Evolutionary conservation across 1,140 invertebrate genomes (phyloP).

Genomic region (Halictus rubicundus): DNA sequence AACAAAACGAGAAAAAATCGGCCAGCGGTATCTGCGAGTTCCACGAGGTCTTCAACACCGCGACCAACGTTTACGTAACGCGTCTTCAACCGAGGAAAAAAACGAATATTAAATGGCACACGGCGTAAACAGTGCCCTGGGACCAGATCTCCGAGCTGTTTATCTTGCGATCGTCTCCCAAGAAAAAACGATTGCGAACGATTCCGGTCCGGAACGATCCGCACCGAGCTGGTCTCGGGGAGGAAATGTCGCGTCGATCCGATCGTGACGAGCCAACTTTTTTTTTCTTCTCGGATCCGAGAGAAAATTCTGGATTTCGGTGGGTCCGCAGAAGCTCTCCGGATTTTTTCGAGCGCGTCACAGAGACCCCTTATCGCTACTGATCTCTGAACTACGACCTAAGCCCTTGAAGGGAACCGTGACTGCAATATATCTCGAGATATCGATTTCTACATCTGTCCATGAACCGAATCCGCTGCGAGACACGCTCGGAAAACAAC

Average conservation of each 20-base stretch:
- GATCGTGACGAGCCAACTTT: too few relatives aligned
- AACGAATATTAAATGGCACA: conserved; percentile 32
- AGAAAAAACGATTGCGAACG: background rate
- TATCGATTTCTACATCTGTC: conserved; percentile 37
- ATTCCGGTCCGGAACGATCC: too few relatives aligned
- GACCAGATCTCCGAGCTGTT: background rate
- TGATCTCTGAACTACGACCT: conserved; percentile 58
- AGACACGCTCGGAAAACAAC: background rate
- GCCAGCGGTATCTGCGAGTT: background rate
- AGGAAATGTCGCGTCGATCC: too few relatives aligned
- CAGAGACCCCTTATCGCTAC: conserved; percentile 16
- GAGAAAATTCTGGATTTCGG: too few relatives aligned
- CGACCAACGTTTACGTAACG: conserved; percentile 13
- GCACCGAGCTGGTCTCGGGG: too few relatives aligned
- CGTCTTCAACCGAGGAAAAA: background rate
- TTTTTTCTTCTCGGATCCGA: too few relatives aligned
- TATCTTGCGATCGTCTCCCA: conserved; percentile 19
- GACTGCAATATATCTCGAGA: conserved; percentile 31
- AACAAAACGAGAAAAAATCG: background rate
- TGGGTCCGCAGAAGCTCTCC: too few relatives aligned
- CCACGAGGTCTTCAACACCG: background rate
- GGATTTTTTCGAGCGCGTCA: too few relatives aligned
- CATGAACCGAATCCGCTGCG: background rate
- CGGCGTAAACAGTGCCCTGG: conserved; percentile 6
- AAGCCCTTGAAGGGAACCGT: conserved; percentile 54